A percentile compares a stretch with the other conserved stretches of the same genome.
phyloP scores from a whole-genome alignment of 2,888 invertebrate species.

The Dermolepida albohirtum region DNA sequence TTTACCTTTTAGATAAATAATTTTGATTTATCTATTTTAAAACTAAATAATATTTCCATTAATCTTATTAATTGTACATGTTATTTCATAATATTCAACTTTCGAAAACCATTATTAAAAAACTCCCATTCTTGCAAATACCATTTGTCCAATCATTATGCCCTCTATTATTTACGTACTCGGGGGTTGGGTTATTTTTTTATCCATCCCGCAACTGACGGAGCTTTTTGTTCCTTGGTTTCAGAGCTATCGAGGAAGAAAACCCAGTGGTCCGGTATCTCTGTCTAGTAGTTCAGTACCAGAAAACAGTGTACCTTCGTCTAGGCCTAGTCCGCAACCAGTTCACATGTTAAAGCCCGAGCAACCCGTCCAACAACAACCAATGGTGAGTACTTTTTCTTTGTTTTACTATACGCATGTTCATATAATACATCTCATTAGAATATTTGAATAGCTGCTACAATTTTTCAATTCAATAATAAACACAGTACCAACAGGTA shows the following conservation, averaged over 20 bases:
- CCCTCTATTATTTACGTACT: neutral
- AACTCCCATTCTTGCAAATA: no score
- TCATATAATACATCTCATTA: no score
- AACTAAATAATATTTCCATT: no score
- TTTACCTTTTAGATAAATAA: no score
- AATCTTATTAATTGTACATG: no score
- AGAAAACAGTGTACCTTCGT: conserved; percentile 56
- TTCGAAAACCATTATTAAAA: no score
- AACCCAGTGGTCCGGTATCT: conserved; percentile 60
- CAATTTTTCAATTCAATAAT: no score
- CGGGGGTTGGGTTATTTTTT: conserved; percentile 9
- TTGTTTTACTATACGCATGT: conserved; percentile 5
- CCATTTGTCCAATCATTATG: neutral
- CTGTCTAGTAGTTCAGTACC: conserved; percentile 54
- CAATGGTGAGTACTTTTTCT: conserved; percentile 59
- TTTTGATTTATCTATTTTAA: no score
- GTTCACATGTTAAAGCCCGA: conserved; percentile 55
- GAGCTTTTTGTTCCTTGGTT: conserved; percentile 40
- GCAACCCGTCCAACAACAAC: conserved; percentile 64
- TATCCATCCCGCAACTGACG: conserved; percentile 21
- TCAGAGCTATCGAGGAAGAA: conserved; percentile 65
- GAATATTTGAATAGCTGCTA: no score
- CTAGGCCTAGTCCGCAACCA: conserved; percentile 62
- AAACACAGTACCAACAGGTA: no score
- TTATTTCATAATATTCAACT: no score